Evolutionary conservation across 2,113 vertebrate genomes (phyloP).

Genomic region (Macaca nemestrina): DNA sequence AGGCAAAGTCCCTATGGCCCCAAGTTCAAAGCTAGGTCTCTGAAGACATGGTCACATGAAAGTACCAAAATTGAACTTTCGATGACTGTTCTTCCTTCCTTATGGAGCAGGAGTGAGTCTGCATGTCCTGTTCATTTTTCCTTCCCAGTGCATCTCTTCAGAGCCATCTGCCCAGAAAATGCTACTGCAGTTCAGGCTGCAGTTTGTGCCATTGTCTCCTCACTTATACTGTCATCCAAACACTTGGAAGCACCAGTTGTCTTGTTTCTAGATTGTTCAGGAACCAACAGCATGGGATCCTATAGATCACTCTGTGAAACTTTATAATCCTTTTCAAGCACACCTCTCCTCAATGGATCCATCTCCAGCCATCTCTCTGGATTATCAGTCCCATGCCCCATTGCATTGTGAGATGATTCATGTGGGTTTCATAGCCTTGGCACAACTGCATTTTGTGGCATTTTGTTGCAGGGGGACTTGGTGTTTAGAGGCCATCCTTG

Average conservation of each 20-base stretch:
- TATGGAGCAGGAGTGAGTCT: neutral
- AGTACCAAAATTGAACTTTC: neutral
- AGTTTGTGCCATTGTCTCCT: fast-evolving
- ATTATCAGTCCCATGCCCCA: neutral
- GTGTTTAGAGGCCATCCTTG: too few species aligned
- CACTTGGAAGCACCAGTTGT: neutral
- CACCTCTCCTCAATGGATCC: fast-evolving
- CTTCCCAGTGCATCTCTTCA: neutral
- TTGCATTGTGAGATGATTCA: neutral
- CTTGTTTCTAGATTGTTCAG: neutral
- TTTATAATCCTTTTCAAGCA: neutral
- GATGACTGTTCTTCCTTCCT: neutral
- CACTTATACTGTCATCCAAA: neutral
- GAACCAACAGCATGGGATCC: neutral
- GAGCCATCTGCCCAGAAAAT: neutral
- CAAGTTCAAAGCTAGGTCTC: neutral
- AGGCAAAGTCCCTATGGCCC: too few species aligned
- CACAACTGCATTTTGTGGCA: neutral
- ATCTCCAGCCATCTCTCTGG: neutral
- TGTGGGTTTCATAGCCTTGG: neutral
- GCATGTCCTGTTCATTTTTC: neutral
- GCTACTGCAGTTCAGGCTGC: fast-evolving
- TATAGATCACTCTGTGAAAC: neutral
- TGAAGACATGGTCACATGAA: fast-evolving
- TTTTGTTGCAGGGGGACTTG: neutral